These are phyloP conservation scores for Bombus breviceps DNA, from an alignment of 1,140 invertebrate genomes.

Conservation along the genomic window DNA sequence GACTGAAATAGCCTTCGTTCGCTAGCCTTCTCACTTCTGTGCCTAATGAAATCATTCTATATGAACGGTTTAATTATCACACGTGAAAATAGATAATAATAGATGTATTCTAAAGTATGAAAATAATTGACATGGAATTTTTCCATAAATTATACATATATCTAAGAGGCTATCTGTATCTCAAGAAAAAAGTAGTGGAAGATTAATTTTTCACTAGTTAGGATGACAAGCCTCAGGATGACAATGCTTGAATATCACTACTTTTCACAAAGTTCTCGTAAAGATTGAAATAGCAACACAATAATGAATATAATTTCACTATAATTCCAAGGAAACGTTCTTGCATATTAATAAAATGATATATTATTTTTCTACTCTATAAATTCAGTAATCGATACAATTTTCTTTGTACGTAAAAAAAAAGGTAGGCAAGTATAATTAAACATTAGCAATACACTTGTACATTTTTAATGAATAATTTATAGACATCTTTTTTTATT, in stretches of 20 bases:
- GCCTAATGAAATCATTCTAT: conserved; percentile 25
- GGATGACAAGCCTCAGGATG: conserved; percentile 4
- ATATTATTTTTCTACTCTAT: conserved; percentile 59
- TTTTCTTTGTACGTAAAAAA: conserved; percentile 49
- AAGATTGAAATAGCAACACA: conserved; percentile 3
- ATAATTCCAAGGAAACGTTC: conserved; percentile 38
- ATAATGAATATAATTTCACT: conserved; percentile 29
- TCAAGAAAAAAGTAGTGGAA: background rate
- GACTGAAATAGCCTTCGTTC: conserved; percentile 26
- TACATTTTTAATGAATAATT: conserved; percentile 53
- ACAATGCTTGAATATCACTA: background rate
- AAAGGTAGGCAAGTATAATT: conserved; percentile 34
- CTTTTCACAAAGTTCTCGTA: background rate
- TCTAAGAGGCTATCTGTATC: background rate
- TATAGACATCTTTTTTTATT: conserved; percentile 24
- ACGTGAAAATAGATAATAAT: conserved; percentile 31
- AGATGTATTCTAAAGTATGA: conserved; percentile 17
- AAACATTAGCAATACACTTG: conserved; percentile 32
- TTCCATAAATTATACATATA: background rate
- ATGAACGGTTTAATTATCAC: background rate
- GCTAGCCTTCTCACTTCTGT: conserved; percentile 41
- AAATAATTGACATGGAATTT: conserved; percentile 4
- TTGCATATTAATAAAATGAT: conserved; percentile 28
- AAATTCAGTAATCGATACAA: conserved; percentile 23
- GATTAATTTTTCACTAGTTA: conserved; percentile 16